These are phyloP conservation scores for Laspeyria flexula DNA, from an alignment of 2,888 invertebrate genomes.

Conservation along the genomic window DNA sequence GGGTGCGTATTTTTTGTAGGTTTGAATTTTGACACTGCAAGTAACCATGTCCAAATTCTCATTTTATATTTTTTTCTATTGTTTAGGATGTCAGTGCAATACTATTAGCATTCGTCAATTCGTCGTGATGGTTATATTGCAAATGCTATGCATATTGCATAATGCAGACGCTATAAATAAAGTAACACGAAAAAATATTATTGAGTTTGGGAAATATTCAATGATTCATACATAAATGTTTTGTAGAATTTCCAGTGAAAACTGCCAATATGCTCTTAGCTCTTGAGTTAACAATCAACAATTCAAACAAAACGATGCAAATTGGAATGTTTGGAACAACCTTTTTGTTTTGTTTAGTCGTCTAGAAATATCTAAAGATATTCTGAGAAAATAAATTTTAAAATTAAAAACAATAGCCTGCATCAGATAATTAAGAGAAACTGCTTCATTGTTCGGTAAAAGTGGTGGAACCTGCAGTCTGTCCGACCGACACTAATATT, in stretches of 20 bases:
- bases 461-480: slow-evolving; percentile 3
- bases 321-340: slow-evolving; percentile 9
- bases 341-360: slow-evolving; percentile 1
- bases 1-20: too few relatives aligned
- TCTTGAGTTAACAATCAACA: not conserved
- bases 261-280: not conserved
- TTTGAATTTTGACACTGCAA: too few relatives aligned
- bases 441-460: slow-evolving; percentile 5
- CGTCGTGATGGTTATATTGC: too few relatives aligned
- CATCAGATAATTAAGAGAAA: slow-evolving; percentile 9
- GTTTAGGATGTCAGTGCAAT: too few relatives aligned
- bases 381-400: slow-evolving; percentile 1
- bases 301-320: slow-evolving; percentile 4
- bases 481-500: slow-evolving; percentile 1
- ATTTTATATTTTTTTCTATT: too few relatives aligned
- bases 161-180: too few relatives aligned
- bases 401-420: slow-evolving; percentile 4
- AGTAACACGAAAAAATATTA: too few relatives aligned
- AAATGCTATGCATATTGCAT: too few relatives aligned
- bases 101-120: too few relatives aligned
- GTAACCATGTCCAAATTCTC: too few relatives aligned
- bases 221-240: not conserved
- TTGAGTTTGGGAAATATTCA: too few relatives aligned
- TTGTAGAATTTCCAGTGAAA: not conserved
- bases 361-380: not conserved